phyloP scores from a whole-genome alignment of 2,797 vertebrate genomes.

The Xenops minutus region DNA sequence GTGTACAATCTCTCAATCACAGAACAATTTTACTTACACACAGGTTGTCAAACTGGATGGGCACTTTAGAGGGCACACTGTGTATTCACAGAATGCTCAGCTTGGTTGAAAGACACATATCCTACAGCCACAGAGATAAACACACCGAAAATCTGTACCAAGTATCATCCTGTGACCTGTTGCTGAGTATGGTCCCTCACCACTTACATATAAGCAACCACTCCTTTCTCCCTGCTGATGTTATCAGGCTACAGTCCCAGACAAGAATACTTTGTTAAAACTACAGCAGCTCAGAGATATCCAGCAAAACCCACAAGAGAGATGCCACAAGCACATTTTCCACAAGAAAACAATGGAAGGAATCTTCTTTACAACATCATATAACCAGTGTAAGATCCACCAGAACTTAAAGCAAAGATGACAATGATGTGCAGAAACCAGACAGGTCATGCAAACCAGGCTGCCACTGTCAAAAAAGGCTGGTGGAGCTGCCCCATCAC shows the following conservation, averaged over 20 bases:
- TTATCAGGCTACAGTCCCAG: background rate
- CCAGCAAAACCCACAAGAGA: background rate
- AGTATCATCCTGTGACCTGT: background rate
- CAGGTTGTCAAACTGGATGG: background rate
- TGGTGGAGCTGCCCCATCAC: background rate
- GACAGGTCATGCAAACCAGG: background rate
- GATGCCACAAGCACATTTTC: background rate
- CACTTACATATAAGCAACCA: background rate
- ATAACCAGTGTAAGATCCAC: background rate
- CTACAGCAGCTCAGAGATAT: background rate
- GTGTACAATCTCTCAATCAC: background rate
- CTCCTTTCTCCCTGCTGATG: background rate
- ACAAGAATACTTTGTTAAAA: background rate
- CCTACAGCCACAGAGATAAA: background rate
- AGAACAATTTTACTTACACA: background rate
- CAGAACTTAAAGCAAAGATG: background rate
- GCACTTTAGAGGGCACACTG: background rate
- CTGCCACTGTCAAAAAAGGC: background rate
- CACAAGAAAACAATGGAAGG: fast-evolving
- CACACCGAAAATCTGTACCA: fast-evolving
- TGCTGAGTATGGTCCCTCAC: background rate
- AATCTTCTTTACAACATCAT: background rate
- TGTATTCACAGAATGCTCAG: background rate
- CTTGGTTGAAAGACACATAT: background rate
- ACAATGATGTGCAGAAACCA: fast-evolving